phyloP scores from a whole-genome alignment of 2,888 invertebrate species.

The Epistrophe eligans region DNA sequence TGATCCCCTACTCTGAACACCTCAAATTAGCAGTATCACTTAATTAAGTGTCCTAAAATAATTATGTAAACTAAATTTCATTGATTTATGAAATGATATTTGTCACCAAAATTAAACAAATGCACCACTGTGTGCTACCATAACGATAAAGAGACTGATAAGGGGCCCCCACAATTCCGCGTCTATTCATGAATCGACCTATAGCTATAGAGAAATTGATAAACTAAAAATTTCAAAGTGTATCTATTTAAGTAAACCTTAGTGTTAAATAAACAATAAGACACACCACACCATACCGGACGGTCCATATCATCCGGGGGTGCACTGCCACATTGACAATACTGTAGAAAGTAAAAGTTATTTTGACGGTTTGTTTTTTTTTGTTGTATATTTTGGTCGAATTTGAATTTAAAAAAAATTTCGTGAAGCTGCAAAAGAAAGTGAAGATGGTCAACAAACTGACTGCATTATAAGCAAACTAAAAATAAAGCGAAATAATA shows the following conservation, averaged over 20 bases:
- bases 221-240: background rate
- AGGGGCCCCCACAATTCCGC: too few species aligned
- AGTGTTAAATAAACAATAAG: constrained; percentile 48
- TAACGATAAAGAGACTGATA: too few species aligned
- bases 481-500: constrained; percentile 47
- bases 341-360: constrained; percentile 69
- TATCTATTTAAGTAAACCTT: background rate
- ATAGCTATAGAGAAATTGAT: too few species aligned
- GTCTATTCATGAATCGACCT: too few species aligned
- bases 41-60: too few species aligned
- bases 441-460: constrained; percentile 75
- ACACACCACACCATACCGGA: constrained; percentile 36
- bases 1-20: too few species aligned
- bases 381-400: constrained; percentile 30
- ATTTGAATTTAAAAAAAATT: constrained; percentile 43
- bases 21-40: too few species aligned
- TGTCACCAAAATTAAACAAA: too few species aligned
- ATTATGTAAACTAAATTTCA: too few species aligned
- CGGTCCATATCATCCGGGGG: constrained; percentile 7
- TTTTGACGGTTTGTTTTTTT: constrained; percentile 30
- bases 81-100: too few species aligned
- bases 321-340: constrained; percentile 44
- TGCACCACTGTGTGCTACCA: too few species aligned
- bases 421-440: constrained; percentile 55
- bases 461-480: constrained; percentile 35